These are phyloP conservation scores for Drosophila melanosoma DNA, from an alignment of 2,888 invertebrate genomes.

Conservation along the genomic window DNA sequence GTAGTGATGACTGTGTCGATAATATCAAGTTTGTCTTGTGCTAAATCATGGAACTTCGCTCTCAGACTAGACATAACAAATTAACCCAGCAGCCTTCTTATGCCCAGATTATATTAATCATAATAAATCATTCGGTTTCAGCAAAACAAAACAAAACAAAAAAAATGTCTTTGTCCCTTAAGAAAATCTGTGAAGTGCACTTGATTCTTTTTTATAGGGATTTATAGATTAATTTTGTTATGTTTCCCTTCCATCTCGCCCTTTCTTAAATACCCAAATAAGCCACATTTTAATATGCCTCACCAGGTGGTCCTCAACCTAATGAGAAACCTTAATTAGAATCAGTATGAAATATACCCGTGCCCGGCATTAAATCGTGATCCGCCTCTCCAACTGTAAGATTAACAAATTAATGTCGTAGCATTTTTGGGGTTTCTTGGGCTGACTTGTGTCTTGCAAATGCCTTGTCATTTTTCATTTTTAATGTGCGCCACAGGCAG, in stretches of 20 bases:
- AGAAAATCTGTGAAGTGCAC: background rate
- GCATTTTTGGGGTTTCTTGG: conserved; percentile 9
- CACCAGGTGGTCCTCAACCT: conserved; percentile 36
- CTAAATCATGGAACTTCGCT: conserved; percentile 38
- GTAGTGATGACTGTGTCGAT: conserved; percentile 46
- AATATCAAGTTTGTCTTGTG: conserved; percentile 54
- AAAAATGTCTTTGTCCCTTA: background rate
- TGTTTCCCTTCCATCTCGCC: background rate
- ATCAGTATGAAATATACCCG: conserved; percentile 5
- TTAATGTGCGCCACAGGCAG: conserved; percentile 38
- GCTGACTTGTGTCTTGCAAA: conserved; percentile 32
- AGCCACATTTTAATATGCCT: conserved; percentile 4
- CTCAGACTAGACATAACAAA: conserved; percentile 29
- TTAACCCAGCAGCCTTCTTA: conserved; percentile 34
- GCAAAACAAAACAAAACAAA: background rate
- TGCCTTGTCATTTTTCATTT: conserved; percentile 50
- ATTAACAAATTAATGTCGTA: conserved; percentile 48
- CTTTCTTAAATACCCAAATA: background rate
- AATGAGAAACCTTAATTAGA: conserved; percentile 35
- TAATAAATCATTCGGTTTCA: conserved; percentile 65
- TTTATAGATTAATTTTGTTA: conserved; percentile 1
- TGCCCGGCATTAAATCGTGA: background rate
- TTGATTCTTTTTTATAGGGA: background rate
- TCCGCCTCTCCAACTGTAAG: conserved; percentile 19
- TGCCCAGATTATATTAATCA: conserved; percentile 60